These are phyloP conservation scores for Melanocharis versteri DNA, from an alignment of 2,113 vertebrate species.

Conservation along the genomic window DNA sequence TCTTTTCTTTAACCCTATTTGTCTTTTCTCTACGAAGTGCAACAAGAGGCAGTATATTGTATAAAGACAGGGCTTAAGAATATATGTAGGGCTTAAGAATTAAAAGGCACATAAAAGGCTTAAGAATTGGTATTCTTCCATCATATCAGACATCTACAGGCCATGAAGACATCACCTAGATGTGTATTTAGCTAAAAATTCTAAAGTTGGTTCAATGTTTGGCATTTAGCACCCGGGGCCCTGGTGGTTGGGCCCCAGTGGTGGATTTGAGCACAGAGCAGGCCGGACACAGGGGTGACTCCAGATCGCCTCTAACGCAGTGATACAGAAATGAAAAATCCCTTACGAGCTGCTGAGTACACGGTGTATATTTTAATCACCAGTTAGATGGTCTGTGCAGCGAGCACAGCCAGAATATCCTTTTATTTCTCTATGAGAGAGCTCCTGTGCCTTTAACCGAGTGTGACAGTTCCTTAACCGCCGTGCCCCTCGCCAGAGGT, in stretches of 20 bases:
- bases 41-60: neutral
- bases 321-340: neutral
- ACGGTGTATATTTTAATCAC: neutral
- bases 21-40: neutral
- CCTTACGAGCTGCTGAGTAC: neutral
- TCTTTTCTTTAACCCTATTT: neutral
- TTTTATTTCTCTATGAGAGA: neutral
- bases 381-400: neutral
- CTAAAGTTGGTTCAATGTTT: neutral
- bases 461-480: constrained; percentile 15
- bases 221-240: neutral
- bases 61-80: neutral
- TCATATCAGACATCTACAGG: neutral
- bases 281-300: neutral
- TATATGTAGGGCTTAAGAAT: too few relatives aligned
- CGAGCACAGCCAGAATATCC: neutral
- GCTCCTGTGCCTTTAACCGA: neutral
- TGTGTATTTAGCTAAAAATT: neutral
- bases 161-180: neutral
- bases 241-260: neutral
- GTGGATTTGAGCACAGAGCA: neutral
- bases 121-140: neutral
- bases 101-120: too few relatives aligned
- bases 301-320: neutral
- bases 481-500: neutral